Conservation (phyloP, 2,888 invertebrate genomes). For the Smittia sp. region DNA sequence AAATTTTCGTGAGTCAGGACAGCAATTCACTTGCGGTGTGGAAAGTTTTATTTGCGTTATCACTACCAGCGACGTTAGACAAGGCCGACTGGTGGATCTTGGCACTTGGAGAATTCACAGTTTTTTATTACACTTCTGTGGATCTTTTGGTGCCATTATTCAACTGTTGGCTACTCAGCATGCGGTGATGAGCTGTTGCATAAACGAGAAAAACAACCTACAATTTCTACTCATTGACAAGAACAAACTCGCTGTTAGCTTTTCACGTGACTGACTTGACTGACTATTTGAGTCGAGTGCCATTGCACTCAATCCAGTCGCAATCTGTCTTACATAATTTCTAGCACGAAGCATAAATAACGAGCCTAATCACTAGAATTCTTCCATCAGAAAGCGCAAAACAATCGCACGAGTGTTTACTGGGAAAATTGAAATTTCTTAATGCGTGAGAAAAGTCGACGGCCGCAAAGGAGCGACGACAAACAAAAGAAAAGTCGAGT, state of each 20-base stretch:
- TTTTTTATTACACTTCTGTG: slow-evolving; percentile 51
- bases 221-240: slow-evolving; percentile 2
- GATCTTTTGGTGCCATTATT: slow-evolving; percentile 55
- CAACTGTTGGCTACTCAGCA: slow-evolving; percentile 44
- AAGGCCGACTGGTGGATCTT: slow-evolving; percentile 47
- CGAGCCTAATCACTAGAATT: neutral
- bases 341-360: neutral
- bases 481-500: slow-evolving; percentile 21
- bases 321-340: too few species aligned
- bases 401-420: neutral
- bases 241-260: too few species aligned
- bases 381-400: neutral
- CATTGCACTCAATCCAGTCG: too few species aligned
- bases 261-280: too few species aligned
- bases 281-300: too few species aligned
- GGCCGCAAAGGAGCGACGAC: neutral
- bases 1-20: slow-evolving; percentile 5
- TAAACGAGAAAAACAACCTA: too few species aligned
- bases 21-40: neutral
- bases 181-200: too few species aligned
- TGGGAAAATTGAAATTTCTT: slow-evolving; percentile 15
- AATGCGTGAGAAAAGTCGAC: slow-evolving; percentile 27
- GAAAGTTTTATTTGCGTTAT: neutral
- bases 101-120: slow-evolving; percentile 57
- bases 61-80: neutral